Evolutionary conservation across 2,797 vertebrate species (phyloP).

Genomic region (Rhinoraja longicauda): DNA sequence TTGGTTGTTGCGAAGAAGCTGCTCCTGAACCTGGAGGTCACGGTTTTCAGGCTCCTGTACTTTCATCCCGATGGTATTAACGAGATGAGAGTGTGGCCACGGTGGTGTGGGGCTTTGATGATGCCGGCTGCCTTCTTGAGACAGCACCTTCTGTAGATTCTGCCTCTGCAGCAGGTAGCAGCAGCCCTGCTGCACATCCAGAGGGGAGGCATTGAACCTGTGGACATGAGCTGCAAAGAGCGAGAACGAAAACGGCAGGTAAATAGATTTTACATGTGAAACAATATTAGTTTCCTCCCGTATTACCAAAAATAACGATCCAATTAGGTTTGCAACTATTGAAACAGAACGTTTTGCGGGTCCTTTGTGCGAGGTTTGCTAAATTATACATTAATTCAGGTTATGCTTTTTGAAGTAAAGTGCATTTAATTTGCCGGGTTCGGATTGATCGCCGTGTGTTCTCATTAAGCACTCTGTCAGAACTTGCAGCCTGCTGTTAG

Average conservation of each 20-base stretch:
- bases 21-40: too few relatives aligned
- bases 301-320: neutral
- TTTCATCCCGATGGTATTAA: too few relatives aligned
- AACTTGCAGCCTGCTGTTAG: neutral
- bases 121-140: too few relatives aligned
- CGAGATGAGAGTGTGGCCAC: too few relatives aligned
- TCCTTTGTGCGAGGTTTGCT: neutral
- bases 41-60: too few relatives aligned
- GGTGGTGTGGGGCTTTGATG: too few relatives aligned
- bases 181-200: too few relatives aligned
- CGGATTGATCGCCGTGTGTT: too few relatives aligned
- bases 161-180: too few relatives aligned
- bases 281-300: neutral
- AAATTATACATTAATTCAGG: neutral
- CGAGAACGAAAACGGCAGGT: neutral
- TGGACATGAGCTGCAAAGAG: neutral
- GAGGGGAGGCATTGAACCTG: too few relatives aligned
- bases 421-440: neutral
- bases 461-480: neutral
- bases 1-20: too few relatives aligned
- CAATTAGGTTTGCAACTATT: neutral
- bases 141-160: too few relatives aligned
- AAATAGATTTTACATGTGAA: neutral
- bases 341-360: neutral
- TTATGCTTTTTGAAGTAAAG: neutral